phyloP scores from a whole-genome alignment of 2,797 vertebrate species.

The Enteromius anoplus region DNA sequence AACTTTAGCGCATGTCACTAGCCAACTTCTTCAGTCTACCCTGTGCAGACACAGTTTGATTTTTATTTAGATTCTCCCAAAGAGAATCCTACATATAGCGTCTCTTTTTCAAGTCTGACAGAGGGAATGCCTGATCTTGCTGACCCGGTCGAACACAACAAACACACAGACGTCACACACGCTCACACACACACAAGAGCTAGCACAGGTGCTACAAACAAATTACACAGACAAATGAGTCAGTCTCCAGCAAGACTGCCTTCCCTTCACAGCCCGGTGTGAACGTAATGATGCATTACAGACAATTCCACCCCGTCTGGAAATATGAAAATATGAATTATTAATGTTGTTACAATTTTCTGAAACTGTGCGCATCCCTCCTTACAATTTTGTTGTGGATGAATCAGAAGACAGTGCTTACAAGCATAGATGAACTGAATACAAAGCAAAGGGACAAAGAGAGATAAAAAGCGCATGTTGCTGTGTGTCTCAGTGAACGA shows the following conservation, averaged over 20 bases:
- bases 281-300: not conserved
- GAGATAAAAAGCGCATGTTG: not conserved
- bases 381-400: not conserved
- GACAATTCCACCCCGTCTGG: not conserved
- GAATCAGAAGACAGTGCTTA: not conserved
- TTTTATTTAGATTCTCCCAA: conserved; percentile 5
- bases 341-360: not conserved
- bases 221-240: conserved; percentile 56
- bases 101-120: conserved; percentile 1
- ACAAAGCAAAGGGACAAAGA: not conserved
- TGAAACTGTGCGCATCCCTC: not conserved
- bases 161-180: not conserved
- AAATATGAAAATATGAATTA: conserved; percentile 12
- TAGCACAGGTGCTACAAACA: conserved; percentile 56
- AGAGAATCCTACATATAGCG: conserved; percentile 2
- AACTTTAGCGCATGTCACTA: not conserved
- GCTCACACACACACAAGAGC: not conserved
- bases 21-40: not conserved
- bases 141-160: conserved; percentile 6
- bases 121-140: conserved; percentile 26
- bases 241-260: conserved; percentile 2
- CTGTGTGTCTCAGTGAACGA: not conserved
- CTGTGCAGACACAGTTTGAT: not conserved
- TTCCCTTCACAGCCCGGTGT: not conserved
- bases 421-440: not conserved